phyloP scores from a whole-genome alignment of 2,113 vertebrate genomes.

The Felis chaus region DNA sequence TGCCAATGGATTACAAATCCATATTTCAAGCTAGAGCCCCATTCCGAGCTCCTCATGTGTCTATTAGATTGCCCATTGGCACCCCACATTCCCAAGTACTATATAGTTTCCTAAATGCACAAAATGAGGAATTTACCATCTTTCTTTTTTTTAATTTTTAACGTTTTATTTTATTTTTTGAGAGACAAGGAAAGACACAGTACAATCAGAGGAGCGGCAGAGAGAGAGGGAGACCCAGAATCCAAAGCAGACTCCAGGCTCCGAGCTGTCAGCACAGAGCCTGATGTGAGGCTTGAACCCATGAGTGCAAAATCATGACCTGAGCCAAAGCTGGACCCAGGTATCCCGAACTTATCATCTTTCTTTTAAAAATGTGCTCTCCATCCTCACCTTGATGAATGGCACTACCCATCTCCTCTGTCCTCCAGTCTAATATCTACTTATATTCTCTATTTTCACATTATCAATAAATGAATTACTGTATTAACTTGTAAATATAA shows the following conservation, averaged over 20 bases:
- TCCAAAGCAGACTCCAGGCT: too few relatives aligned
- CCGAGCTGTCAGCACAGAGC: too few relatives aligned
- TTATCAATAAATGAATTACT: background rate
- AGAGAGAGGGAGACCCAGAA: too few relatives aligned
- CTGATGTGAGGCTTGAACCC: too few relatives aligned
- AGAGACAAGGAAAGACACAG: too few relatives aligned
- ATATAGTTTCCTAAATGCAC: background rate
- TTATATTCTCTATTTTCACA: background rate
- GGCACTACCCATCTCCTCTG: background rate
- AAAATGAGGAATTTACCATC: background rate
- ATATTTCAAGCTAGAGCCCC: background rate
- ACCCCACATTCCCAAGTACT: background rate
- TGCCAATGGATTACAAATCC: background rate
- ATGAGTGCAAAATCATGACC: too few relatives aligned
- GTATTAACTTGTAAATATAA: background rate
- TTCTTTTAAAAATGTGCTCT: background rate
- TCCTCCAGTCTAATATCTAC: background rate
- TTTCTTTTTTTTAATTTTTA: background rate
- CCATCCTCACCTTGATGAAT: background rate
- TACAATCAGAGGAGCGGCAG: too few relatives aligned
- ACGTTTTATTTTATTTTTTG: too few relatives aligned
- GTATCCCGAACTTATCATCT: background rate
- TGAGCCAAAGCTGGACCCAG: too few relatives aligned
- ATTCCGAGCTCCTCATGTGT: background rate
- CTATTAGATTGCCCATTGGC: background rate